Base-by-base conservation (phyloP, 2,113 vertebrate genomes). In the Collichthys lucidus region DNA sequence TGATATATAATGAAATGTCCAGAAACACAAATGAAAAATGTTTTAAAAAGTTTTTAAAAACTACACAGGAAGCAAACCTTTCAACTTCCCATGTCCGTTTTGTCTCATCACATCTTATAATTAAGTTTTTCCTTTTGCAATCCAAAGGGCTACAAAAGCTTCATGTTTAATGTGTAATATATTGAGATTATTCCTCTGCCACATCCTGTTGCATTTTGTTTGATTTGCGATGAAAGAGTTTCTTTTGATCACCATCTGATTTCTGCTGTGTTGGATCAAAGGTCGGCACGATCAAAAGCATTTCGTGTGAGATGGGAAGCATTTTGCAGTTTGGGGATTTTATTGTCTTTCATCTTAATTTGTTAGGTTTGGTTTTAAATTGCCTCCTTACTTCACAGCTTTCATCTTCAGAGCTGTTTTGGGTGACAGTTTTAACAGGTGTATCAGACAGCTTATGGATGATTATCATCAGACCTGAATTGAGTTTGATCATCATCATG, bases 151-250 rank as follows among this genome's bases (percentile, higher is more conserved):
- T 16, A 64, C 49, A n/a, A 47, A 72, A 20, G 29, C 65, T 57
- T 50, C 29, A 71, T 35, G 49, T 19, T 76, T 82, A 35, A 79
- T 67, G 42, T 80, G 63, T 69, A 73, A 82, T 62, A 62, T 68
- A 55, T n/a, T 83, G 72, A 59, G 26, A 75, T 84, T 81, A 62
- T 83, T 80, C 42, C 20, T 66, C 49, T 16, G 44, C 29, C 17
- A 66, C 77, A 71, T 88, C 88, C 78, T 73, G 52, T 69, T 64
- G 46, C 35, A 11, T 53, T 87, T 79, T 85, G 80, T 92, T 87
- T 86, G 84, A 88, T 89, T 83, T 42, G 65, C 19, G 84, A 92
- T 90, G 69, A 91, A 92, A 92, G 87, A 35, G 4, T 74, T 35
- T 63, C 79, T 59, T 84, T 87, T 91, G 74, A 86, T 86, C 63